phyloP scores from a whole-genome alignment of 2,888 invertebrate genomes.

The Scaptomyza reducta region DNA sequence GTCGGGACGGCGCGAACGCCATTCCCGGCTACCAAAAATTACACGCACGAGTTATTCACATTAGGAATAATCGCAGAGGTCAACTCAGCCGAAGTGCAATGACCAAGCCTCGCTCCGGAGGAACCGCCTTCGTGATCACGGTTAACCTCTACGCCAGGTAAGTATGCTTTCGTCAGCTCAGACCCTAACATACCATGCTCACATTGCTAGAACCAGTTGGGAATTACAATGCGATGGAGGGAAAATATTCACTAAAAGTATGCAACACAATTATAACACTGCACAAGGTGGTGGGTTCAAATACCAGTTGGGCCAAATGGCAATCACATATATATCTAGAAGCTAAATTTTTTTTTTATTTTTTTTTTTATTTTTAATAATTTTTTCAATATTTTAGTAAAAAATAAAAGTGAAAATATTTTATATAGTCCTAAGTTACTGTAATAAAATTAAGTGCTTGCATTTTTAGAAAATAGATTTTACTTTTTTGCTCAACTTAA shows the following conservation, averaged over 20 bases:
- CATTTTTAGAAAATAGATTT: slow-evolving; percentile 64
- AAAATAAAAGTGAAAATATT: too few relatives aligned
- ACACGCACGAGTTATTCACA: slow-evolving; percentile 90
- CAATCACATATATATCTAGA: not conserved
- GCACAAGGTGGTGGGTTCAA: not conserved
- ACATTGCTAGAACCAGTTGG: slow-evolving; percentile 19
- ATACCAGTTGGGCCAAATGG: not conserved
- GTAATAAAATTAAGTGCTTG: not conserved
- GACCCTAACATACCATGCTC: not conserved
- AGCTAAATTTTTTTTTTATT: not conserved
- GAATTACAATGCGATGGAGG: slow-evolving; percentile 17
- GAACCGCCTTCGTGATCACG: slow-evolving; percentile 83
- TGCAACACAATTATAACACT: not conserved
- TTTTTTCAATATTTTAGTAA: too few relatives aligned
- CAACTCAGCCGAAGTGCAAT: slow-evolving; percentile 90
- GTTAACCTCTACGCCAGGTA: slow-evolving; percentile 83
- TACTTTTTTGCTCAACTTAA: slow-evolving; percentile 56
- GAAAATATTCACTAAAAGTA: slow-evolving; percentile 13
- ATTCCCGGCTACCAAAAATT: slow-evolving; percentile 89
- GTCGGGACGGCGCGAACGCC: slow-evolving; percentile 87
- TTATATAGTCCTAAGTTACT: too few relatives aligned
- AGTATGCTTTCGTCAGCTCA: slow-evolving; percentile 67
- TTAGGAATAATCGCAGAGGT: slow-evolving; percentile 91
- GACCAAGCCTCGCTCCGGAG: slow-evolving; percentile 82
- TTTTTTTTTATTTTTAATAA: not conserved